Evolutionary conservation across 2,888 invertebrate species (phyloP), one percentile per base, ranked within the genome.

Genomic region (Cataglyphis albicans): DNA sequence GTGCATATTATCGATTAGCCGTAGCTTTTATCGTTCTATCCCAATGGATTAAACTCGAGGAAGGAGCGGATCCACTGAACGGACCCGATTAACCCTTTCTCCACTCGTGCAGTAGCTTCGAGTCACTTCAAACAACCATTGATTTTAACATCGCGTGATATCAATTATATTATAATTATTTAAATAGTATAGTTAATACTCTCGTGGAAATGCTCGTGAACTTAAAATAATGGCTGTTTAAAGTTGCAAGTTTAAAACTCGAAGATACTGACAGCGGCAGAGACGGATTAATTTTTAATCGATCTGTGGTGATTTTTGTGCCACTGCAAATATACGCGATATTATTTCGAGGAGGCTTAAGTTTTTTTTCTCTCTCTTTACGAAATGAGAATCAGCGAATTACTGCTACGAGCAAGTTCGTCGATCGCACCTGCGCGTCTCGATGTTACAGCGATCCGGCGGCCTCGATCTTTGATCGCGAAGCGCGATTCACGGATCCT

Each of bases 391-490:
- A 52, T 29, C 32, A 15, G 12, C 38, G 12, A 59, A 21, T 67
- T 21, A 7, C 12, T 21, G 29, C 29, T 32, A 25, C 12, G 41
- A 35, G 38, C 25, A 9, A 38, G 3, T 65, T 65, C 65, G 29
- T 65, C 68, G 59, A 48, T 68, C 44, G 59, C 78, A 80, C 70
- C 70, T 68, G 70, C 68, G 78, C 32, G 35, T 70, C 59, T 48
- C 68, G 44, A 1, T 38, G n/a, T 52, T 29, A 52, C 52, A 12
- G n/a, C 18, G 59, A 21, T 44, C 32, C 48, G 5, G 48, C 48
- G 48, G 12, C 10, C 76, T 67, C 59, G 52, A 76, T 76, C 65
- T 7, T 41, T 12, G 44, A 25, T 41, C 76, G 55, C 76, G 25
- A 25, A 6, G 15, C 12, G 75, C 65, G 65, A 55, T 25, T 55